Evolutionary conservation across 2,113 vertebrate species (phyloP).

Genomic region (Mirounga angustirostris): DNA sequence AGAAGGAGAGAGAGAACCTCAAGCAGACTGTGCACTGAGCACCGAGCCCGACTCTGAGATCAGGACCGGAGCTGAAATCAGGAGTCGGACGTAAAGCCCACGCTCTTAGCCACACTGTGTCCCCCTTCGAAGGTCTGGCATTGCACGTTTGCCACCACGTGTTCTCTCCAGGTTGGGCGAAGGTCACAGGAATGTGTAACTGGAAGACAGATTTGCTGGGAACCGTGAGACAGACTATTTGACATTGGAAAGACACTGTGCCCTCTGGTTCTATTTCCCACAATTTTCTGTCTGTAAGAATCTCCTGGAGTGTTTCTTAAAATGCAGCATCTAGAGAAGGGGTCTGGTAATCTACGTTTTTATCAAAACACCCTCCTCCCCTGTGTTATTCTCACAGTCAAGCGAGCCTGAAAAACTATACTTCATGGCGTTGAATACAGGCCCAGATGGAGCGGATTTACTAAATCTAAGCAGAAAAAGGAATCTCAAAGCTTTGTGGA

Average conservation of each 20-base stretch:
- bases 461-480: neutral
- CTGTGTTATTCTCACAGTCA: neutral
- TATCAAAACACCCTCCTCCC: neutral
- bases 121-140: neutral
- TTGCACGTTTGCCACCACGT: too few relatives aligned
- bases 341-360: neutral
- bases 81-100: neutral
- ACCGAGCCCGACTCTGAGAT: neutral
- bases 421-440: neutral
- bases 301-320: neutral
- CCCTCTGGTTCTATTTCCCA: neutral
- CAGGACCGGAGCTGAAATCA: neutral
- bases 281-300: neutral
- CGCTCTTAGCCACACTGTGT: fast-evolving
- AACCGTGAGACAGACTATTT: neutral
- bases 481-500: neutral
- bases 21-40: neutral
- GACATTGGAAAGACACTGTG: neutral
- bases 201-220: neutral
- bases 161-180: neutral
- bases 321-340: neutral
- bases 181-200: neutral
- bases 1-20: too few relatives aligned
- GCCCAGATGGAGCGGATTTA: neutral
- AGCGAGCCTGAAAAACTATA: neutral